Evolutionary conservation across 2,797 vertebrate genomes (phyloP), one percentile per base, ranked within the genome.

Genomic region (Glossophaga mutica): DNA sequence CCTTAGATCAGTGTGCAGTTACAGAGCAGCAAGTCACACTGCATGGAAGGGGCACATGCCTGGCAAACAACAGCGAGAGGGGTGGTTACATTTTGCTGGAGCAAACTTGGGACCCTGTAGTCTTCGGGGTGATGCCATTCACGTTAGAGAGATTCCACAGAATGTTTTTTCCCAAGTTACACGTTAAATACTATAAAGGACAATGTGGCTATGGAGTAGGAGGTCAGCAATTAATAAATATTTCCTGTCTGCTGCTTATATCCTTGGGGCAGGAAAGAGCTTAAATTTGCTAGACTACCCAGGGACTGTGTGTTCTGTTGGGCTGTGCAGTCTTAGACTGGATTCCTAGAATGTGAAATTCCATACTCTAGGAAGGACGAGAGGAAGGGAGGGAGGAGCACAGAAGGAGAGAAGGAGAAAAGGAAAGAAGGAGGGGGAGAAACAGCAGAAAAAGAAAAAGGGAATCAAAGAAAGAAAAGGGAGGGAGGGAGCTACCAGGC

Each of bases 1-100:
- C 91, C 95, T 91, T 73, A 78, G 79, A 81, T 90, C 89, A 90
- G 59, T 1, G 83, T 26, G 65, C 67, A 77, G 85, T 96, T 87
- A 50, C 0, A 1, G 55, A 48, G 52, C 18, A 16, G 79, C 52
- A 57, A 48, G 71, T 85, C 71, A 26, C 10, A 3, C 50, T 3
- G 0, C 10, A 1, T 2, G 32, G 78, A 90, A 71, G 44, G 22
- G 18, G 15, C 6, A 5, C 29, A 2, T 7, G 37, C 22, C 89
- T 93, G 68, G 42, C 21, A 59, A 29, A 68, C 39, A 14, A 50
- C 83, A 83, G 77, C 55, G 3, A 18, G 59, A 48, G 4, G 10
- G 29, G n/a, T 14, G 32, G 29, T 48, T 29, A 9, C 5, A 3
- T n/a, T 11, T 77, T 19, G 16, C 76, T 55, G 71, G 84, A 42